Evolutionary conservation across 2,888 invertebrate genomes (phyloP), one percentile per base, ranked within the genome.

Genomic region (Watsonalla binaria): DNA sequence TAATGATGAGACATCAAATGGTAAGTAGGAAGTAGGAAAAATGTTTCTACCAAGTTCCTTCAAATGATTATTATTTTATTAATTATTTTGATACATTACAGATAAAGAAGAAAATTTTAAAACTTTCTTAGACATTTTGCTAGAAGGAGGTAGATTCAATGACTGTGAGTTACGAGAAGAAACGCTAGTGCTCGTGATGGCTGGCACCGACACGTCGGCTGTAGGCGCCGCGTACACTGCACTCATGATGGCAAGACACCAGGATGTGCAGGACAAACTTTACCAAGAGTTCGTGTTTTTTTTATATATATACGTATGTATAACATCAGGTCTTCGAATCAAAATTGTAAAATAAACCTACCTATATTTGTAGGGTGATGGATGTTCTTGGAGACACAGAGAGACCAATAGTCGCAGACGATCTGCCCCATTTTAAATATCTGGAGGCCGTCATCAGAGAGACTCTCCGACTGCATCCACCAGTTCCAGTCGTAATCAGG

Each of bases 181-280:
- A 35, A 52, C 59, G 0, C 55, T 74, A 8, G 69, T 70, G 0
- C 15, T 71, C 0, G 54, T 66, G 0, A 6, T 66, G 5, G 76
- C 76, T 2, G 74, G 72, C 1, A 72, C 67, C 1, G 77, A 79
- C 37, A 67, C 67, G 0, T 49, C 76, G 0, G 77, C 81, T 0
- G 73, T 74, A 0, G 72, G 64, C 0, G 51, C 62, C 0, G 61
- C 70, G 0, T 80, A 71, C 42, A 59, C 62, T 0, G 51, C 68
- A 0, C 37, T 72, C 5, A 58, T 79, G 63, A 55, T 82, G 37
- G 61, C 77, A 5, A 62, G 58, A 47, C 59, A 78, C 39, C 71
- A 58, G 5, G 66, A 74, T 24, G 63, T 79, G 0, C 81, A 81
- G 53, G 64, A 78, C 2, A 79, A 70, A 57, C 63, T 74, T 11